These are phyloP conservation scores for Aptenodytes forsteri DNA, from an alignment of 2,113 vertebrate genomes.

Conservation along the genomic window DNA sequence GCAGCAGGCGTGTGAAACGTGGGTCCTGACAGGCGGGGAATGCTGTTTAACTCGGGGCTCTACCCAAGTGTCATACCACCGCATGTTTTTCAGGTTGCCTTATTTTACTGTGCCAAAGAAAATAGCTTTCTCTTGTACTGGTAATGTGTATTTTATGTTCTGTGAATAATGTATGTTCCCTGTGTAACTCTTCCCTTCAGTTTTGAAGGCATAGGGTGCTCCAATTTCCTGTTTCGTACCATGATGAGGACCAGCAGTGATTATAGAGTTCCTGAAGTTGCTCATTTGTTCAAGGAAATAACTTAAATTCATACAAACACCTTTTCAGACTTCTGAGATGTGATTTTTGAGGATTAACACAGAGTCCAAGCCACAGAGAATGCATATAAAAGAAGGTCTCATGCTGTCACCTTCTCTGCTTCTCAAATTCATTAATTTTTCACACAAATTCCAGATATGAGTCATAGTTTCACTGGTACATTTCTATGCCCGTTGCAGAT, in stretches of 20 bases:
- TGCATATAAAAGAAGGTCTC: not conserved
- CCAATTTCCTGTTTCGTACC: not conserved
- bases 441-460: not conserved
- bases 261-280: not conserved
- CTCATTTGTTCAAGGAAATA: not conserved
- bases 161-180: slow-evolving; percentile 44
- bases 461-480: not conserved
- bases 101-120: not conserved
- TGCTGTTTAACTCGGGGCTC: not conserved
- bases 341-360: not conserved
- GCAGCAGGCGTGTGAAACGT: rapidly evolving
- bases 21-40: not conserved
- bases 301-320: not conserved
- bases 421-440: not conserved
- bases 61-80: not conserved
- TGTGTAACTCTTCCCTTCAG: not conserved
- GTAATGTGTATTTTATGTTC: slow-evolving; percentile 35
- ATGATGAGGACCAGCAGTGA: not conserved
- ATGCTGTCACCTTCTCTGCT: not conserved
- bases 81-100: not conserved
- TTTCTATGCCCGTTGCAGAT: not conserved
- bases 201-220: not conserved
- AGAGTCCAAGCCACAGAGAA: not conserved
- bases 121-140: slow-evolving; percentile 27
- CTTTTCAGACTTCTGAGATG: not conserved